These are phyloP conservation scores for Microtus ochrogaster DNA, from an alignment of 2,113 vertebrate species.

Conservation along the genomic window DNA sequence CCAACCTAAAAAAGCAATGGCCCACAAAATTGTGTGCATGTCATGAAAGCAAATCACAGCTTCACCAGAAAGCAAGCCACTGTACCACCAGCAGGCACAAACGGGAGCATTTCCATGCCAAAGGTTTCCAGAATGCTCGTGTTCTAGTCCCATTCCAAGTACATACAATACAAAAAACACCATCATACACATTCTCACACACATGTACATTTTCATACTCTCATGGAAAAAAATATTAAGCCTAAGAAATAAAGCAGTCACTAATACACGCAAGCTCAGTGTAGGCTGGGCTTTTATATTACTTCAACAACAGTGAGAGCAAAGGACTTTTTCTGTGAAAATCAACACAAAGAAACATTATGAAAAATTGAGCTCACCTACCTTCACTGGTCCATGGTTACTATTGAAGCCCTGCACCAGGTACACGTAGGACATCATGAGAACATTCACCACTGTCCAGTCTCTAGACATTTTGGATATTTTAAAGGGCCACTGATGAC, in stretches of 20 bases:
- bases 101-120: not conserved
- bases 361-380: constrained; percentile 80
- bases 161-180: not conserved
- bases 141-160: not conserved
- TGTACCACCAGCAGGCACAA: constrained; percentile 15
- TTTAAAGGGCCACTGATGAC: constrained; percentile 81
- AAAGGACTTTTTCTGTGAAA: constrained; percentile 31
- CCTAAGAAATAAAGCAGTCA: constrained; percentile 17
- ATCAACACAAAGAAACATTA: not conserved
- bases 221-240: constrained; percentile 15
- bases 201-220: constrained; percentile 12
- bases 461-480: constrained; percentile 88
- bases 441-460: constrained; percentile 86
- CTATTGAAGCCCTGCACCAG: constrained; percentile 86
- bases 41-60: constrained; percentile 23
- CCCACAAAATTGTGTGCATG: constrained; percentile 35
- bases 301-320: not conserved
- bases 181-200: not conserved
- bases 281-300: constrained; percentile 16
- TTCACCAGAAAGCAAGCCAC: constrained; percentile 49
- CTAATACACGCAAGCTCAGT: not conserved
- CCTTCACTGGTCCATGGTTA: constrained; percentile 85
- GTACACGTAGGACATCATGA: constrained; percentile 87
- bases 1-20: constrained; percentile 52
- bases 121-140: constrained; percentile 38